phyloP scores from a whole-genome alignment of 2,113 vertebrate species.

The Hemichromis elongatus region DNA sequence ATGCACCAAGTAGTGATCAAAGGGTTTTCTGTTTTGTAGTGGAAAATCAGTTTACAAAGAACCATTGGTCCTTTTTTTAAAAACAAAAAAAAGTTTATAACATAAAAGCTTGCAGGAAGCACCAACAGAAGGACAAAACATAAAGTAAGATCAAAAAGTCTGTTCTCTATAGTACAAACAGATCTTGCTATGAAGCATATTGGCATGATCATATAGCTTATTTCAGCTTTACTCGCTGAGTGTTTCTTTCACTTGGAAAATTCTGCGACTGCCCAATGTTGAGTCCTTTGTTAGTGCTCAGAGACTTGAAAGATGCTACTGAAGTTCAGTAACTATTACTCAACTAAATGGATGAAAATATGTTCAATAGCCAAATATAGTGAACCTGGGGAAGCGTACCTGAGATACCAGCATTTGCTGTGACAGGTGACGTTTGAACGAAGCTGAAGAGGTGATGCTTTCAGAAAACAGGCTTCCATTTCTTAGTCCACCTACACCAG shows the following conservation, averaged over 20 bases:
- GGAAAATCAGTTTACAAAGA: not conserved
- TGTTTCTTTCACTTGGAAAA: not conserved
- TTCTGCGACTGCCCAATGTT: not conserved
- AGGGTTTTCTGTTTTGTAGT: not conserved
- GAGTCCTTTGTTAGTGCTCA: not conserved
- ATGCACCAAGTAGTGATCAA: not conserved
- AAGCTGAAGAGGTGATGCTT: conserved; percentile 60
- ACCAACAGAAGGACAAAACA: not conserved
- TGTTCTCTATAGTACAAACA: not conserved
- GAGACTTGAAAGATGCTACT: not conserved
- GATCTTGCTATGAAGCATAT: not conserved
- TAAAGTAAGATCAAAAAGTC: not conserved
- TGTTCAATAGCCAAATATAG: not conserved
- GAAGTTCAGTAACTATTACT: not conserved
- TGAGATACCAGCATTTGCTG: conserved; percentile 91
- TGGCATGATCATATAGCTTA: not conserved
- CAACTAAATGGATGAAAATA: not conserved
- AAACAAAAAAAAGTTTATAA: accelerated
- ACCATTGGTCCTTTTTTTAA: not conserved
- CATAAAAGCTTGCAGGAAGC: not conserved
- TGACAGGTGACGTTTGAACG: conserved; percentile 86
- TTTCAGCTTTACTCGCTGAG: not conserved
- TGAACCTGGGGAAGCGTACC: conserved; percentile 69
- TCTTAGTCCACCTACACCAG: conserved; percentile 72
- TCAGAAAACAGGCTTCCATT: conserved; percentile 71